Base-by-base conservation (phyloP, 2,888 invertebrate genomes). In the Dicranocentrus wangi region DNA sequence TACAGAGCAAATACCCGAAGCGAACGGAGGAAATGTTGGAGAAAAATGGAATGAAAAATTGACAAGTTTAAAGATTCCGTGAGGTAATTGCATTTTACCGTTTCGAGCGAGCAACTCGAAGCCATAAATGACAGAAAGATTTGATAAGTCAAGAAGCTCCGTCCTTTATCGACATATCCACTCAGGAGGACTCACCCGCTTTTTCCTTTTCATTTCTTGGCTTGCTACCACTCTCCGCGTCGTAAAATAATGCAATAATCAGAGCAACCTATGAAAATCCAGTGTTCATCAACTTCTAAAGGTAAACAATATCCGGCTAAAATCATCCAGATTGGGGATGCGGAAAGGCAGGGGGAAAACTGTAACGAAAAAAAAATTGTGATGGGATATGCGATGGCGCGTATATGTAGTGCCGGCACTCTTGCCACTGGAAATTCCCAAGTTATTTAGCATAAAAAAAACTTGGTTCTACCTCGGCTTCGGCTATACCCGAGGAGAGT, bases 231-330 rank as follows among this genome's bases (percentile, higher is more conserved):
- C 63, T 63, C 78, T 78, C 51, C 51, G 65, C 69, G 71, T 66
- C 79, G 72, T 79, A 79, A 79, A 79, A 79, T 79, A 79, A 79
- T 66, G 79, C 66, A 79, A 79, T 79, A 79, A 79, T 79, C 71
- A 51, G 58, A 72, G 63, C 79, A 71, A 72, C 79, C 79, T 79
- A 79, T 79, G 79, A 79, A 72, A 79, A 65, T 79, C 65, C 72
- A 32, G 21, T 42, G 58, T 32, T 79, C 65, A 71, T 79, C 71
- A 79, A 72, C 28, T 66, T 71, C 32, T 70, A 79, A 70, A 79
- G 71, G 79, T 79, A 60, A 79, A 72, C 79, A 63, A 79, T 79
- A 72, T 79, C 79, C 71, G 72, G 79, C 79, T 79, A 79, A 79
- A 79, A 72, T 72, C 63, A 70, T 78, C 55, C 70, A 53, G n/a